Conservation (phyloP, 2,797 vertebrate genomes). For the Danio tinwini region DNA sequence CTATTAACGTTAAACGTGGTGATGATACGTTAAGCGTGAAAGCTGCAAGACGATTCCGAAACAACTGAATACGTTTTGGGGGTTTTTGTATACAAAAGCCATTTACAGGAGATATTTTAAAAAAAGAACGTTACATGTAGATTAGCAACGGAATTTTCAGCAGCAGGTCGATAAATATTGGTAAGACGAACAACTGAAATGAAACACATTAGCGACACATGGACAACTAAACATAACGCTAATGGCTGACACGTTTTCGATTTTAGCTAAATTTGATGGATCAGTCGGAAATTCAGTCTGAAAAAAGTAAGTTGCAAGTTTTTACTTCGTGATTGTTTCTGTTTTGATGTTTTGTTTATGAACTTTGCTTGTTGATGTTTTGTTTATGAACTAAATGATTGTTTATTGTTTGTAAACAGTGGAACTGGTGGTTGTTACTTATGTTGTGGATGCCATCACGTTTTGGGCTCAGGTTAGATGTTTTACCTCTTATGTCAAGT, state of each 20-base stretch:
- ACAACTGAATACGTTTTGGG: not conserved
- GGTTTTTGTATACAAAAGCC: not conserved
- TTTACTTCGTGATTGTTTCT: not conserved
- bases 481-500: not conserved
- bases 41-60: not conserved
- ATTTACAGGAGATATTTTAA: not conserved
- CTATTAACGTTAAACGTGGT: too few relatives aligned
- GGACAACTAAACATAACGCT: not conserved
- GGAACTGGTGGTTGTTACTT: conserved; percentile 78
- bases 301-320: conserved; percentile 24
- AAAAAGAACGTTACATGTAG: too few relatives aligned
- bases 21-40: not conserved
- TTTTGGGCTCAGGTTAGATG: conserved; percentile 84
- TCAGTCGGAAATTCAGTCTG: not conserved
- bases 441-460: conserved; percentile 80
- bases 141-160: not conserved
- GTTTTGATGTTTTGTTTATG: not conserved
- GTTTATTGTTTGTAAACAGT: conserved; percentile 62
- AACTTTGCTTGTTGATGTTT: not conserved
- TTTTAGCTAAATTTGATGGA: conserved; percentile 10
- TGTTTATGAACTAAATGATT: not conserved
- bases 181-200: not conserved
- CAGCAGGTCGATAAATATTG: not conserved
- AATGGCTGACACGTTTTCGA: not conserved
- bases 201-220: not conserved